A percentile compares a stretch with the other conserved stretches of the same genome.
These are phyloP conservation scores for Drosophila pseudoobscura DNA, from an alignment of 1,140 invertebrate genomes.

Conservation along the genomic window DNA sequence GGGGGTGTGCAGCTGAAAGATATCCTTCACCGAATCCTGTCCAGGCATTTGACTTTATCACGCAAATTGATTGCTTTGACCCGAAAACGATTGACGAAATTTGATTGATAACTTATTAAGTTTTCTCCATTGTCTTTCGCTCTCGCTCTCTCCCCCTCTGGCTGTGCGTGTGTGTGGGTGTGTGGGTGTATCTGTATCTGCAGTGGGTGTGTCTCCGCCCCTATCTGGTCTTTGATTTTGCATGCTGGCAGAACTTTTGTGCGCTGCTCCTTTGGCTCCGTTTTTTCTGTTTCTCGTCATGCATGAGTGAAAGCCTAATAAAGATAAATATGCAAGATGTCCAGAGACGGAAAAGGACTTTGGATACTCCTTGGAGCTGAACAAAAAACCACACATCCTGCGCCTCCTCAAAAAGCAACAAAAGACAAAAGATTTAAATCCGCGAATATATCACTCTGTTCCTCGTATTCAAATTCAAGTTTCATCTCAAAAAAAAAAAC, in stretches of 20 bases:
- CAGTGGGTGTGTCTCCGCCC: constrained; percentile 16
- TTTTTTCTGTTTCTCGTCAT: constrained; percentile 45
- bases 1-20: constrained; percentile 19
- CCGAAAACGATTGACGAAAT: constrained; percentile 72
- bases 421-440: constrained; percentile 26
- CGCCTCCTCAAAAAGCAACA: constrained; percentile 8
- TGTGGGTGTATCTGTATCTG: constrained; percentile 7
- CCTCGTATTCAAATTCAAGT: constrained; percentile 14
- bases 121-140: constrained; percentile 44
- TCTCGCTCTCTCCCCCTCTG: no score
- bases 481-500: background rate
- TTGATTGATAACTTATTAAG: constrained; percentile 81
- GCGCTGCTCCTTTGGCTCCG: constrained; percentile 11
- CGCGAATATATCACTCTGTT: constrained; percentile 45
- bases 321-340: constrained; percentile 68
- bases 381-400: background rate
- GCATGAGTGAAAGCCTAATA: constrained; percentile 78
- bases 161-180: constrained; percentile 27
- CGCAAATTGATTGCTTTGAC: constrained; percentile 78
- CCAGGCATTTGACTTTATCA: constrained; percentile 71
- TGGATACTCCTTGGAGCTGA: background rate
- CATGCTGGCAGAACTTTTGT: constrained; percentile 66
- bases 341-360: constrained; percentile 16
- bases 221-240: constrained; percentile 45
- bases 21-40: constrained; percentile 37